These are phyloP conservation scores for Cromileptes altivelis DNA, from an alignment of 2,113 vertebrate genomes.

Conservation along the genomic window DNA sequence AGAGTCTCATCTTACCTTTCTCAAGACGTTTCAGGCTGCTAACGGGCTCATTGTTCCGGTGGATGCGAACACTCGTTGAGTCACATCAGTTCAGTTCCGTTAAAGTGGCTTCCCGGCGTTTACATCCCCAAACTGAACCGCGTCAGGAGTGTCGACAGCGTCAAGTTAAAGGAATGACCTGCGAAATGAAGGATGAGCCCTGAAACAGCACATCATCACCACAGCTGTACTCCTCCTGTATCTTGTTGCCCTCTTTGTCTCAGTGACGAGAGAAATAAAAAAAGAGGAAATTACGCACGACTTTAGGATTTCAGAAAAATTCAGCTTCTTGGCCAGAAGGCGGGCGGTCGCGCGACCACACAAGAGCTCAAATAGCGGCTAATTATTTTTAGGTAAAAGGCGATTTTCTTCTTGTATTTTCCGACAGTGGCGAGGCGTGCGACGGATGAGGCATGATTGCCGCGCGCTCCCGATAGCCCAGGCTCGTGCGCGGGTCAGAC, in stretches of 20 bases:
- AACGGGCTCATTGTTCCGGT: constrained; percentile 33
- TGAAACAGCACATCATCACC: constrained; percentile 49
- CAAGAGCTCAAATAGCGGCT: background rate
- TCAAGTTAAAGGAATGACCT: constrained; percentile 59
- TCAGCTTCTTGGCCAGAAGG: background rate
- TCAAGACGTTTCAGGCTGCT: constrained; percentile 20
- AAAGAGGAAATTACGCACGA: constrained; percentile 21
- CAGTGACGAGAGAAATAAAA: background rate
- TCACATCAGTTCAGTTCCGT: constrained; percentile 50
- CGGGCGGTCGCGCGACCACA: background rate
- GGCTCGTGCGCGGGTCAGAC: constrained; percentile 69
- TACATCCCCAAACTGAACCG: constrained; percentile 65
- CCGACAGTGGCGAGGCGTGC: constrained; percentile 47
- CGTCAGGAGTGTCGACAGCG: constrained; percentile 21
- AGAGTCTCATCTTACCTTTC: constrained; percentile 65
- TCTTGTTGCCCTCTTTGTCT: constrained; percentile 59
- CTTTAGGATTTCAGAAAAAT: background rate
- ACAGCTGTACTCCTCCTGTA: constrained; percentile 60
- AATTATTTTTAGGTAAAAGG: constrained; percentile 12
- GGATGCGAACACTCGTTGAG: constrained; percentile 26
- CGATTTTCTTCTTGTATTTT: constrained; percentile 16
- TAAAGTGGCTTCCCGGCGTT: constrained; percentile 53
- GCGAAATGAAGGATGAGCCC: constrained; percentile 61
- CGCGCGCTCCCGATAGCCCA: constrained; percentile 69
- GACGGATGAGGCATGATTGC: constrained; percentile 66